Conservation (phyloP, 2,888 invertebrate genomes). For the Hedya salicella region DNA sequence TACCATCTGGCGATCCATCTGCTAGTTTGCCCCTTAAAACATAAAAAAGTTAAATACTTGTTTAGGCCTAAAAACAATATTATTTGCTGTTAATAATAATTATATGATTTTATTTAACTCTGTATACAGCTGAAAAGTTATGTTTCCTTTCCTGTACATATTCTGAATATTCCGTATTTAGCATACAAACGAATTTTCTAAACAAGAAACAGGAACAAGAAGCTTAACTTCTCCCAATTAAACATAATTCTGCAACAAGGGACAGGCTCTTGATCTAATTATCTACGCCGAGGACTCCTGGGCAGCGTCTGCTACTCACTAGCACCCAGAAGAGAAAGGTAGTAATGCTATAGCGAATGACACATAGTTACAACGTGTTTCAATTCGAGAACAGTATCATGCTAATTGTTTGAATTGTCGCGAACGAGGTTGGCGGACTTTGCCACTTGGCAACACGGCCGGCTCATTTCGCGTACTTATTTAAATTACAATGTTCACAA, state of each 20-base stretch:
- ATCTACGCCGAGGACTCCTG: neutral
- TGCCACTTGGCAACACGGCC: neutral
- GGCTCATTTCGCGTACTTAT: neutral
- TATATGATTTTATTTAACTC: too few relatives aligned
- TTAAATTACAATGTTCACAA: neutral
- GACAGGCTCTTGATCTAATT: slow-evolving; percentile 23
- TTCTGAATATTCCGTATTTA: neutral
- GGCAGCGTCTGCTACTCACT: neutral
- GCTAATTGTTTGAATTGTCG: slow-evolving; percentile 12
- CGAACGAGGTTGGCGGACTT: slow-evolving; percentile 5
- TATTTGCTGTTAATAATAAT: too few relatives aligned
- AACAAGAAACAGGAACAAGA: neutral
- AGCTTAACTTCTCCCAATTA: slow-evolving; percentile 22
- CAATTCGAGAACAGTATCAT: neutral
- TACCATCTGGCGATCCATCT: too few relatives aligned
- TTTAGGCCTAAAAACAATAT: too few relatives aligned
- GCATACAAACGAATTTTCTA: neutral
- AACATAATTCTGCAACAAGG: slow-evolving; percentile 19
- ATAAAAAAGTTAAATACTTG: too few relatives aligned
- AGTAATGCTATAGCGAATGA: neutral
- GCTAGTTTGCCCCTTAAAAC: too few relatives aligned
- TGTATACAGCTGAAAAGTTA: too few relatives aligned
- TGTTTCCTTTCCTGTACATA: too few relatives aligned
- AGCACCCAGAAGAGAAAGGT: neutral
- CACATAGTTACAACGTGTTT: neutral